phyloP scores from a whole-genome alignment of 2,113 vertebrate genomes.

The Columbina picui region DNA sequence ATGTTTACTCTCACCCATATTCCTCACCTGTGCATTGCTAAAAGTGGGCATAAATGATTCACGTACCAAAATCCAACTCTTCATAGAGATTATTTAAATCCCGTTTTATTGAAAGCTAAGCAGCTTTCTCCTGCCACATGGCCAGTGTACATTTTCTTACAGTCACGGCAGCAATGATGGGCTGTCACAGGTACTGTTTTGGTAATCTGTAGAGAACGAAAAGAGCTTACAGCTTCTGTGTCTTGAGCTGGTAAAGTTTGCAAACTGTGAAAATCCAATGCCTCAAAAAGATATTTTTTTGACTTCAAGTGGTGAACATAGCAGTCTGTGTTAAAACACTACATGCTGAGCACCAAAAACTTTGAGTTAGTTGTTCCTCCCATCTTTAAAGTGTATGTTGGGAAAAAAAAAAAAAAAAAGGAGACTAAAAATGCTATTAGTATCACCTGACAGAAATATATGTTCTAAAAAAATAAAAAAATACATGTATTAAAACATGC shows the following conservation, averaged over 20 bases:
- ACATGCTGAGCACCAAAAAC: background rate
- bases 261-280: background rate
- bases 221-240: background rate
- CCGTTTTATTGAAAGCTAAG: background rate
- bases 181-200: background rate
- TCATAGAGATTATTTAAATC: background rate
- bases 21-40: background rate
- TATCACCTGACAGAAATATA: background rate
- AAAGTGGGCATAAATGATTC: background rate
- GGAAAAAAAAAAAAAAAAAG: background rate
- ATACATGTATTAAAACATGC: background rate
- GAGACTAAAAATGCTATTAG: background rate
- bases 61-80: background rate
- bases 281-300: background rate
- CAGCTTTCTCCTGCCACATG: background rate
- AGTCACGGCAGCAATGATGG: rapidly evolving
- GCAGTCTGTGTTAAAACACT: background rate
- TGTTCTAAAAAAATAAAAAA: background rate
- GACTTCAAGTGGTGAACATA: background rate
- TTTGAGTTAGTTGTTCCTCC: background rate
- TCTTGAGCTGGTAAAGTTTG: background rate
- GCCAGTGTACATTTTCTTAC: background rate
- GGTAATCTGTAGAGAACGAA: background rate
- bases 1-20: background rate
- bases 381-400: background rate